These are phyloP conservation scores for Zaprionus obscuricornis DNA, from an alignment of 2,888 invertebrate genomes.

Conservation along the genomic window DNA sequence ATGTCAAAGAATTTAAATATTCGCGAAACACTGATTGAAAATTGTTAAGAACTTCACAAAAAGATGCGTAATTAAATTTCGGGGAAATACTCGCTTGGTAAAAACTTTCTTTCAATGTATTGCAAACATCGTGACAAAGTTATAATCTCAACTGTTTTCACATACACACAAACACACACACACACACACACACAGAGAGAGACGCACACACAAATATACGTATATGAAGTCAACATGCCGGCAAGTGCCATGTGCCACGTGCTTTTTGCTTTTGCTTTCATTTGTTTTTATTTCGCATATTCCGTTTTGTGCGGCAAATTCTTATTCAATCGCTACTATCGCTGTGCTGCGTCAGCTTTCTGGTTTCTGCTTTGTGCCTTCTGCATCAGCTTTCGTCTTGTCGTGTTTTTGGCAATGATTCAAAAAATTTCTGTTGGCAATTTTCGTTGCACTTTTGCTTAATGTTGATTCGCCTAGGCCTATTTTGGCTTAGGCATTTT, in stretches of 20 bases:
- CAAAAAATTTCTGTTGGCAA: conserved; percentile 47
- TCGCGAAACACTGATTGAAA: too few species aligned
- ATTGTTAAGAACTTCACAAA: too few species aligned
- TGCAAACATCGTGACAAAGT: conserved; percentile 12
- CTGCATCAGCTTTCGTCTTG: conserved; percentile 21
- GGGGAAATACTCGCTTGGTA: too few species aligned
- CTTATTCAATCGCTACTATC: conserved; percentile 17
- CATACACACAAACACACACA: background rate
- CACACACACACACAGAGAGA: background rate
- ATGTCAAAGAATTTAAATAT: too few species aligned
- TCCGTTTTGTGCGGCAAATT: conserved; percentile 44
- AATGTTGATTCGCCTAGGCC: conserved; percentile 74
- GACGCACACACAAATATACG: background rate
- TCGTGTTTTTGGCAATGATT: conserved; percentile 67
- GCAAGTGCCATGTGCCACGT: conserved; percentile 48
- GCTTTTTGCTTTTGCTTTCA: conserved; percentile 34
- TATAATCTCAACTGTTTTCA: background rate
- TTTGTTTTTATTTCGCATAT: conserved; percentile 58
- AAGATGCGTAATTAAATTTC: too few species aligned
- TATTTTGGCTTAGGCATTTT: conserved; percentile 51
- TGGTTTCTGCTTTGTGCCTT: background rate
- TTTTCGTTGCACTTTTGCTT: conserved; percentile 65
- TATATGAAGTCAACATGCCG: conserved; percentile 32
- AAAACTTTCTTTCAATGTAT: conserved; percentile 7
- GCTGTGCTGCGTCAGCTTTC: conserved; percentile 14